Percentiles rank a stretch among this genome's conserved stretches.
These are phyloP conservation scores for Bubalus kerabau DNA, from an alignment of 2,113 vertebrate species.

Conservation along the genomic window DNA sequence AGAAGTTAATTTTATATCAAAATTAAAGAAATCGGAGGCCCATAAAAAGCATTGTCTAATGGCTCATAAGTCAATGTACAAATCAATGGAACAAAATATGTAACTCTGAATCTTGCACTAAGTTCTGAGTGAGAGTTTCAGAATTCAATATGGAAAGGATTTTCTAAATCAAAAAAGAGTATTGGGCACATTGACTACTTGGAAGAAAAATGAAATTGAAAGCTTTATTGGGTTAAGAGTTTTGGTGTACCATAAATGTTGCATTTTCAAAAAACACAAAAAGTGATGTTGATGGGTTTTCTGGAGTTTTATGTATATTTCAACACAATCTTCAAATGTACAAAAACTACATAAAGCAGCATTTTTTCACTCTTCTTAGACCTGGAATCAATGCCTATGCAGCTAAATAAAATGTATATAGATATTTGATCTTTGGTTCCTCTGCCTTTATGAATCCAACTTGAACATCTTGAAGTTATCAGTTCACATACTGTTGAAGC, in stretches of 20 bases:
- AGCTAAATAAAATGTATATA: conserved; percentile 72
- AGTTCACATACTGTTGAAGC: not conserved
- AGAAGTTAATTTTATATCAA: not conserved
- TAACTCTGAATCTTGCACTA: not conserved
- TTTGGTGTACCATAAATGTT: conserved; percentile 33
- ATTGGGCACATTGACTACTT: not conserved
- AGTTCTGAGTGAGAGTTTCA: not conserved
- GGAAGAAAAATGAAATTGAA: not conserved
- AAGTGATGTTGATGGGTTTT: conserved; percentile 79
- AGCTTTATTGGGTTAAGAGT: conserved; percentile 52
- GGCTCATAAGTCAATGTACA: not conserved
- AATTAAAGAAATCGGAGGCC: not conserved
- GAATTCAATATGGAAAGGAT: not conserved
- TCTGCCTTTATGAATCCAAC: not conserved
- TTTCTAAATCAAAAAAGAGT: not conserved
- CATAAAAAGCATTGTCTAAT: not conserved
- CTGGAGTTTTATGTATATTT: conserved; percentile 77
- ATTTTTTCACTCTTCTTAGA: conserved; percentile 38
- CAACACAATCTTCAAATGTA: conserved; percentile 83
- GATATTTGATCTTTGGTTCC: conserved; percentile 47
- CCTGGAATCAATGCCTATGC: conserved; percentile 49
- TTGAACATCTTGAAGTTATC: not conserved
- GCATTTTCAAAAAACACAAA: conserved; percentile 48
- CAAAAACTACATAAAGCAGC: conserved; percentile 54
- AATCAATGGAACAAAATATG: not conserved